Percentiles rank a stretch among this genome's conserved stretches.
Conservation (phyloP, 2,797 vertebrate genomes). For the Myripristis jacobus region DNA sequence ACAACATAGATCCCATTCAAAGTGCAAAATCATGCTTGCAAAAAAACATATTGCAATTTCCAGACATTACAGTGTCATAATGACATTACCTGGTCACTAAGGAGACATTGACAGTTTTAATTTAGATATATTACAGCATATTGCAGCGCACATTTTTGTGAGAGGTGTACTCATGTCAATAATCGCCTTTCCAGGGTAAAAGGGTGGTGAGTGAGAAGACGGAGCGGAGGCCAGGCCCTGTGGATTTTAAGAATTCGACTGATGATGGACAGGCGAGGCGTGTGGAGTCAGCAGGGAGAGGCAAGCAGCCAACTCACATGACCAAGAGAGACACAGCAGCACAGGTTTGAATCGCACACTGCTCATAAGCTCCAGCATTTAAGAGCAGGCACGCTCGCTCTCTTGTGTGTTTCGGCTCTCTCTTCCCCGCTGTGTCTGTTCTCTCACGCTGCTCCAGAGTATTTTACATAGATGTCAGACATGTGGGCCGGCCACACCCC, state of each 20-base stretch:
- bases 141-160: conserved; percentile 1
- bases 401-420: conserved; percentile 39
- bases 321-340: conserved; percentile 77
- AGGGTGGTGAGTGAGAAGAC: conserved; percentile 89
- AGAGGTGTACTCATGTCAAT: conserved; percentile 20
- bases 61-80: not conserved
- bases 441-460: conserved; percentile 41
- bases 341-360: conserved; percentile 79
- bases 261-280: conserved; percentile 72
- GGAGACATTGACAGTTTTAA: not conserved
- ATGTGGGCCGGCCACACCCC: conserved; percentile 69
- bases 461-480: conserved; percentile 85
- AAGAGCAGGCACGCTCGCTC: conserved; percentile 20
- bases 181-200: conserved; percentile 84
- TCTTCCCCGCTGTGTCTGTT: conserved; percentile 42
- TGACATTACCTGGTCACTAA: not conserved
- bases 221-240: conserved; percentile 62
- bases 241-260: conserved; percentile 70
- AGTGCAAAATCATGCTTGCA: too few relatives aligned
- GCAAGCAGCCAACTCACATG: conserved; percentile 74
- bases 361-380: conserved; percentile 15
- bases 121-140: not conserved
- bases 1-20: too few relatives aligned
- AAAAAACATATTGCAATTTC: too few relatives aligned
- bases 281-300: conserved; percentile 74